phyloP scores from a whole-genome alignment of 2,113 vertebrate species.

The Halichoerus grypus region DNA sequence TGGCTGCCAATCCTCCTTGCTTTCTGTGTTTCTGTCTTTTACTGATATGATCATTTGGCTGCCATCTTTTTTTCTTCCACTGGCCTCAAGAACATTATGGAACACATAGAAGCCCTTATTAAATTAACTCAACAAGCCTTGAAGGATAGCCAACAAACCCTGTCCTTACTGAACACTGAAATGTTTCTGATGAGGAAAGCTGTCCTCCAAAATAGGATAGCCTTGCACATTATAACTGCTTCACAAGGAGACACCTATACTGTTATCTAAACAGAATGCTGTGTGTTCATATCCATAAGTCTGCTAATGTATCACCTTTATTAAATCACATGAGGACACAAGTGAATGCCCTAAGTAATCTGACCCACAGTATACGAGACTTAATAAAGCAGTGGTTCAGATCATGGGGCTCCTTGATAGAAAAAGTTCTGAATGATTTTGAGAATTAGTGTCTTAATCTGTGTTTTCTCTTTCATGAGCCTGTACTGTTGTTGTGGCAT shows the following conservation, averaged over 20 bases:
- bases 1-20: background rate
- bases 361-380: background rate
- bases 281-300: background rate
- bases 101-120: background rate
- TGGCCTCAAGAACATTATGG: background rate
- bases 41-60: background rate
- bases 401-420: background rate
- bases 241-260: background rate
- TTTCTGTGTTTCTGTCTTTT: background rate
- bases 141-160: background rate
- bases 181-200: background rate
- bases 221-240: background rate
- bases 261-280: background rate
- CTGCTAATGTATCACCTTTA: background rate
- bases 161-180: background rate
- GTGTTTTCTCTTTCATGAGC: background rate
- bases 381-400: background rate
- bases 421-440: background rate
- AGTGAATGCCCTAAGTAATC: background rate
- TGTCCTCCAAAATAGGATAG: background rate
- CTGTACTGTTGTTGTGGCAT: background rate
- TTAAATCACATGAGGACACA: background rate
- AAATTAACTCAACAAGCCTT: background rate
- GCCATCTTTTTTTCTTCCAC: background rate
- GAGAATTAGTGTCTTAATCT: background rate